A percentile compares a stretch with the other conserved stretches of the same genome.
phyloP scores from a whole-genome alignment of 1,140 invertebrate genomes.

The Eciton burchellii region DNA sequence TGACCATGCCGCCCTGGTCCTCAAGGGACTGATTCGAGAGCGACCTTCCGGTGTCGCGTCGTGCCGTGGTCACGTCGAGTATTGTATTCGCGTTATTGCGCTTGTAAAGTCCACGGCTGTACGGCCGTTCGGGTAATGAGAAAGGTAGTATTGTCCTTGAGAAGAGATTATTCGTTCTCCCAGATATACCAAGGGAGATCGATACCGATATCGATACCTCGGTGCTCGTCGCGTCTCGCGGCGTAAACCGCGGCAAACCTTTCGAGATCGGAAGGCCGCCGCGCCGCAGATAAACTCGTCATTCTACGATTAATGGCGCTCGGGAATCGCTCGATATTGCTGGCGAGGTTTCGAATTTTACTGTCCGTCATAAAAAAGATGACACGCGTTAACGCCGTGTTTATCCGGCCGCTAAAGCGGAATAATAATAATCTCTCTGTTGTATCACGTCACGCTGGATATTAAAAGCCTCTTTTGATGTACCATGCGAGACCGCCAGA shows the following conservation, averaged over 20 bases:
- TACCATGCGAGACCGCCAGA: too few species aligned
- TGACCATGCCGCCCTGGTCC: slow-evolving; percentile 71
- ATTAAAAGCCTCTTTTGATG: slow-evolving; percentile 50
- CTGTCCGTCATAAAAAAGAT: not conserved
- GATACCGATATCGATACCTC: too few species aligned
- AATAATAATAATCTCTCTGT: slow-evolving; percentile 33
- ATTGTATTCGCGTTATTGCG: slow-evolving; percentile 39
- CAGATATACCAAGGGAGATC: not conserved
- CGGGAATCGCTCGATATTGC: too few species aligned
- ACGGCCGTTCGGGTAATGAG: slow-evolving; percentile 26
- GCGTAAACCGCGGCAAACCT: too few species aligned
- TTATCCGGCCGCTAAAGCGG: slow-evolving; percentile 35
- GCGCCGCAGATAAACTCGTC: not conserved
- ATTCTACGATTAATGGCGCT: not conserved
- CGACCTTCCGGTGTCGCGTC: slow-evolving; percentile 87
- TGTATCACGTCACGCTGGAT: slow-evolving; percentile 4
- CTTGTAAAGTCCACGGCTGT: slow-evolving; percentile 42
- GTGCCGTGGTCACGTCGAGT: slow-evolving; percentile 74
- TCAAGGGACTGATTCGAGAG: slow-evolving; percentile 87
- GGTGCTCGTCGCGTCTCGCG: too few species aligned
- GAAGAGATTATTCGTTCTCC: slow-evolving; percentile 15
- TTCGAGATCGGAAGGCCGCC: too few species aligned
- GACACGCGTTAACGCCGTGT: slow-evolving; percentile 26
- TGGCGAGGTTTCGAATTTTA: too few species aligned
- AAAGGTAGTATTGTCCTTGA: slow-evolving; percentile 18